phyloP scores from a whole-genome alignment of 2,888 invertebrate genomes.

The Suillia variegata region DNA sequence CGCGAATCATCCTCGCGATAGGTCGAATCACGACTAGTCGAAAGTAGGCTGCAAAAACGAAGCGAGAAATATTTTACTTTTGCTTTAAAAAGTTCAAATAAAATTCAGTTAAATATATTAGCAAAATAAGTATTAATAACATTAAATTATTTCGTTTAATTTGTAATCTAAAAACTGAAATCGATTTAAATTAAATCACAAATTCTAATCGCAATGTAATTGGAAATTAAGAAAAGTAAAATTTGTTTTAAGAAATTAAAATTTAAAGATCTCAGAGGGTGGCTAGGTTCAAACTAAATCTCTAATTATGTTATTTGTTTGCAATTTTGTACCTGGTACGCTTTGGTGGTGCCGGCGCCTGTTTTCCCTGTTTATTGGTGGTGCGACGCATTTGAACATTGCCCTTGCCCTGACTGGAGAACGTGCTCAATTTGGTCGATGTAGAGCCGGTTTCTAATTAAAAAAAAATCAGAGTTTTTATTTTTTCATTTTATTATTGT shows the following conservation, averaged over 20 bases:
- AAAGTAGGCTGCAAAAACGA: conserved; percentile 53
- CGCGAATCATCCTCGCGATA: conserved; percentile 61
- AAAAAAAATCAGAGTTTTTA: too few relatives aligned
- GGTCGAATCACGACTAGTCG: conserved; percentile 61
- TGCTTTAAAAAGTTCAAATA: not conserved
- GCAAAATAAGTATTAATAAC: too few relatives aligned
- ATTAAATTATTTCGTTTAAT: too few relatives aligned
- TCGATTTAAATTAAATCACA: too few relatives aligned
- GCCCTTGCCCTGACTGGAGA: conserved; percentile 67
- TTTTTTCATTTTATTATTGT: not conserved
- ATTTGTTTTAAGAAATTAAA: too few relatives aligned
- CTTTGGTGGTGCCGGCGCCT: conserved; percentile 94
- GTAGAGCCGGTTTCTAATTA: conserved; percentile 62
- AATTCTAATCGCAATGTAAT: too few relatives aligned
- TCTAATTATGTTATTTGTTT: not conserved
- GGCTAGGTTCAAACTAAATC: not conserved
- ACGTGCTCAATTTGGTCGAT: conserved; percentile 69
- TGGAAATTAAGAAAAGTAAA: too few relatives aligned
- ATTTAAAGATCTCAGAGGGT: too few relatives aligned
- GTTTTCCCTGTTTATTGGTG: conserved; percentile 88
- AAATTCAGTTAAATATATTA: too few relatives aligned
- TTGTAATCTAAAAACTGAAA: too few relatives aligned
- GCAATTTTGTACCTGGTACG: conserved; percentile 91
- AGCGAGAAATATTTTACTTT: too few relatives aligned
- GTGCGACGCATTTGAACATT: conserved; percentile 84